Conservation (phyloP, 2,888 invertebrate species). For the Imbricaverruca yamaguchii region DNA sequence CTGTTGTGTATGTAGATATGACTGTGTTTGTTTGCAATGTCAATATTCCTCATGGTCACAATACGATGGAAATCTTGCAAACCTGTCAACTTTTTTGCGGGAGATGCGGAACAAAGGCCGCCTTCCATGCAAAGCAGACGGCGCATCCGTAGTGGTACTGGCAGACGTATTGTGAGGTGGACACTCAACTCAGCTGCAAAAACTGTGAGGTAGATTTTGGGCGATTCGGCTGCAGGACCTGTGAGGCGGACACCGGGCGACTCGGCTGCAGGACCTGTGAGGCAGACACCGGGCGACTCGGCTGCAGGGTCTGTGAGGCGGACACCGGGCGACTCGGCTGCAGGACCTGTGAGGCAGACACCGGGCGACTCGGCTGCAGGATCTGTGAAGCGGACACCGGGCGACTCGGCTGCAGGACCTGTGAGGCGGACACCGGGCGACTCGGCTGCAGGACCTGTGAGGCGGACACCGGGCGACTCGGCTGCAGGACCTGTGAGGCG, state of each 20-base stretch:
- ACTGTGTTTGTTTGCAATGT: constrained; percentile 19
- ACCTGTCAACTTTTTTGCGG: neutral
- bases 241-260: neutral
- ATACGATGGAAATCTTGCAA: constrained; percentile 10
- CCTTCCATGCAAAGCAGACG: neutral
- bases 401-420: too few relatives aligned
- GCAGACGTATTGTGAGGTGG: neutral
- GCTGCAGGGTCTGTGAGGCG: too few relatives aligned
- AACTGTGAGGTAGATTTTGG: neutral
- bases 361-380: too few relatives aligned
- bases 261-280: neutral
- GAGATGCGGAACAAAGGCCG: neutral
- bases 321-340: too few relatives aligned
- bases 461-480: too few relatives aligned
- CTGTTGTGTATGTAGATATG: constrained; percentile 16
- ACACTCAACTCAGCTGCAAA: too few relatives aligned
- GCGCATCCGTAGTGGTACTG: neutral
- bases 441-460: too few relatives aligned
- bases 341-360: too few relatives aligned
- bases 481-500: too few relatives aligned
- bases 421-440: too few relatives aligned
- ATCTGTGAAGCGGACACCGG: too few relatives aligned
- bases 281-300: too few relatives aligned
- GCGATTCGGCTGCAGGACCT: neutral
- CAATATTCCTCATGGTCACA: constrained; percentile 21